These are phyloP conservation scores for Zele albiditarsus DNA, from an alignment of 2,888 invertebrate species.

Conservation along the genomic window DNA sequence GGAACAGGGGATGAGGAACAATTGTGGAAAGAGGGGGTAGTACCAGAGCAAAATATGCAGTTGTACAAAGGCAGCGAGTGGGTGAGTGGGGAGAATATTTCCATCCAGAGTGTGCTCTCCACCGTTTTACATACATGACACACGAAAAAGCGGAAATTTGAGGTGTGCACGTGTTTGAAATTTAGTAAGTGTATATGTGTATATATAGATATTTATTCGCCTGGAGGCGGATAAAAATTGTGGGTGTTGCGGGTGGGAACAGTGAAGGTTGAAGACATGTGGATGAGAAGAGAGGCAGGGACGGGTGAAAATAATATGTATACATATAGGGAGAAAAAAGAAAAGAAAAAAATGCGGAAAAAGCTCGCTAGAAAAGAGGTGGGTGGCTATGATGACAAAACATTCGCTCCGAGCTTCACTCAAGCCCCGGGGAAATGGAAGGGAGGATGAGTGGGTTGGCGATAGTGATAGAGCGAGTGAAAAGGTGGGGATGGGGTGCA, in stretches of 20 bases:
- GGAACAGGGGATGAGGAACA: constrained; percentile 29
- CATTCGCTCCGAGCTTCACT: constrained; percentile 68
- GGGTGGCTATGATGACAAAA: constrained; percentile 70
- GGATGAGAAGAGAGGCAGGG: constrained; percentile 28
- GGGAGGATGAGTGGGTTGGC: constrained; percentile 49
- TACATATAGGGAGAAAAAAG: constrained; percentile 38
- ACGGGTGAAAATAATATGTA: constrained; percentile 27
- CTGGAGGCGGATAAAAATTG: constrained; percentile 3
- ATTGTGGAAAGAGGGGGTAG: background rate
- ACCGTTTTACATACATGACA: constrained; percentile 46
- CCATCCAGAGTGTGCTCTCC: constrained; percentile 6
- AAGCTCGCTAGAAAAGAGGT: constrained; percentile 40
- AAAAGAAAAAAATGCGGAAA: constrained; percentile 25
- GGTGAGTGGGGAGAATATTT: background rate
- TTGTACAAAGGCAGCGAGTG: background rate
- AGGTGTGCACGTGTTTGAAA: constrained; percentile 65
- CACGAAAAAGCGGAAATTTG: constrained; percentile 62
- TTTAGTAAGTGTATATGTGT: constrained; percentile 56
- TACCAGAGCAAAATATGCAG: constrained; percentile 6
- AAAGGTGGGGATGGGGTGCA: constrained; percentile 54
- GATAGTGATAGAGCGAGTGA: constrained; percentile 49
- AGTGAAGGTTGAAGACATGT: constrained; percentile 20
- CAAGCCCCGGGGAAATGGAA: constrained; percentile 50
- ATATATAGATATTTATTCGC: background rate
- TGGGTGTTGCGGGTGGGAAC: constrained; percentile 11